Evolutionary conservation across 2,888 invertebrate species (phyloP).

Genomic region (Cosmorhoe ocellata): DNA sequence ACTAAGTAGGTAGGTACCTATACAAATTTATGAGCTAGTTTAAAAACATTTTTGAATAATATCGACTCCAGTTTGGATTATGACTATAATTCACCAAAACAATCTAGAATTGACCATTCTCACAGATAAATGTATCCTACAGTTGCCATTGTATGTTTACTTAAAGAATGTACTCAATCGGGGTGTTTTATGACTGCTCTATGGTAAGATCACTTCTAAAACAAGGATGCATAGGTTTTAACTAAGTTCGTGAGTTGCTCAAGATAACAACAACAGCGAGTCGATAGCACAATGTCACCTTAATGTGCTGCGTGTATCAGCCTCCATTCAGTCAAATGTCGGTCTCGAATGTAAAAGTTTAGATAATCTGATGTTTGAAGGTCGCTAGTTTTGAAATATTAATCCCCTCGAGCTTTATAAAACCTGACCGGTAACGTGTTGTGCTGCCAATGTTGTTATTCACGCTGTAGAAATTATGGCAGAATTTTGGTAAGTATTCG

Average conservation of each 20-base stretch:
- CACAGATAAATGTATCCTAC: too few species aligned
- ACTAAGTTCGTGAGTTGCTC: slow-evolving; percentile 39
- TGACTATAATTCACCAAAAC: too few species aligned
- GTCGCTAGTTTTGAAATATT: slow-evolving; percentile 63
- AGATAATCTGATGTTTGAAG: slow-evolving; percentile 69
- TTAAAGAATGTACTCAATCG: too few species aligned
- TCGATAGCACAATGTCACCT: slow-evolving; percentile 55
- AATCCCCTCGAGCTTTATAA: slow-evolving; percentile 62
- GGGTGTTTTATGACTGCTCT: too few species aligned
- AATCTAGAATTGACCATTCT: too few species aligned
- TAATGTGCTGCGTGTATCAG: slow-evolving; percentile 52
- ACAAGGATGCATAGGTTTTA: slow-evolving; percentile 28
- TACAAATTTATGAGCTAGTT: too few species aligned
- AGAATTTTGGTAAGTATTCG: not conserved
- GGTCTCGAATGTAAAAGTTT: slow-evolving; percentile 67
- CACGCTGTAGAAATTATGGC: slow-evolving; percentile 4
- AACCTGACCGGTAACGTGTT: slow-evolving; percentile 40
- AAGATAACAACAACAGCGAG: slow-evolving; percentile 43
- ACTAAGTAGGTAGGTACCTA: too few species aligned
- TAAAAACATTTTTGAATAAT: too few species aligned
- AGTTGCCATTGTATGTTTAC: too few species aligned
- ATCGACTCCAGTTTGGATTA: too few species aligned
- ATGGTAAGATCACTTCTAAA: too few species aligned
- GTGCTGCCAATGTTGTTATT: slow-evolving; percentile 14
- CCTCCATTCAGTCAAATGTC: slow-evolving; percentile 53